Base-by-base conservation (phyloP, 1,140 invertebrate genomes). In the Diabrotica virgifera region DNA sequence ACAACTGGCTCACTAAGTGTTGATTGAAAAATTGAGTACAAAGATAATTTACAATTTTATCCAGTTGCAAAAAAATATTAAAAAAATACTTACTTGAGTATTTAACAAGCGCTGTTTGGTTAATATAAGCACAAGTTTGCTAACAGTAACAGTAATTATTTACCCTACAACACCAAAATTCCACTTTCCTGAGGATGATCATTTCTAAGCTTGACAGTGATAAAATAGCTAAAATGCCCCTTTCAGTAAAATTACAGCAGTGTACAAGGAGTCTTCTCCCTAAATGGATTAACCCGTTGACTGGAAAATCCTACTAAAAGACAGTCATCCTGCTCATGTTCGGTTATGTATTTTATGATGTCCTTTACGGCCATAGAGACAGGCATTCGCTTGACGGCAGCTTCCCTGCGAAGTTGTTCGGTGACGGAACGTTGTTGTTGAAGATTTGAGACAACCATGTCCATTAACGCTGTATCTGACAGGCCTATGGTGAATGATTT, bases 211-310 rank as follows among this genome's bases (percentile, higher is more conserved):
- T 24, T 24, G 24, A 24, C 24, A 24, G 24, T 24, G 24, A 24
- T 24, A 24, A 46, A 46, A 46, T 46, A 10, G n/a, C 40, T n/a
- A 46, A 46, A 46, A 46, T 59, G 51, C 52, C 36, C 62, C 7
- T 10, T 46, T n/a, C n/a, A 10, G n/a, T 10, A 62, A 46, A 70
- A 64, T 74, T 77, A 96, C 69, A 96, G 84, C 74, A 96, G 83
- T 63, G 85, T 86, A 82, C 95, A 98, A 53, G 92, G 92, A 72
- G 91, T 95, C 81, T 97, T 97, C 81, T 98, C 96, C 74, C 95
- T 89, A 86, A 97, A 98, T 37, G 96, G 96, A 84, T 98, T 98
- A 7, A 96, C 93, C 80, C 96, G 96, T 78, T 97, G 95, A 66
- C 92, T 95, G 62, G 93, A 91, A 81, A 98, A 97, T 5, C 95